phyloP scores from a whole-genome alignment of 2,888 invertebrate species.

The Drosophila neotestacea region DNA sequence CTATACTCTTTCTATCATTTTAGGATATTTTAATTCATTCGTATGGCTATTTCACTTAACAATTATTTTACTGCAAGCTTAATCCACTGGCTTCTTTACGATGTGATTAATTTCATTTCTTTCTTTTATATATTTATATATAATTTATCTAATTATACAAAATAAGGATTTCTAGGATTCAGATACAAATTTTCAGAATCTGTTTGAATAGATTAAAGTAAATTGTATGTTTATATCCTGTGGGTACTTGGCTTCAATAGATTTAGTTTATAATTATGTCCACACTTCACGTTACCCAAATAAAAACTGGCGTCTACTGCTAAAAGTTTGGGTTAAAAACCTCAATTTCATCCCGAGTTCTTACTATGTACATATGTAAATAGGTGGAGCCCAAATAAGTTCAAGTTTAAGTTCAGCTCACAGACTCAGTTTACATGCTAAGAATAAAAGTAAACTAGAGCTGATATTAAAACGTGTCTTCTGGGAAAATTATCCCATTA shows the following conservation, averaged over 20 bases:
- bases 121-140: not conserved
- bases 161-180: no score
- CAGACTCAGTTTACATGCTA: slow-evolving; percentile 1
- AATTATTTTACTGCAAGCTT: not conserved
- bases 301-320: slow-evolving; percentile 23
- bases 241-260: not conserved
- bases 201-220: not conserved
- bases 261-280: slow-evolving; percentile 7
- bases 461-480: slow-evolving; percentile 28
- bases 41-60: slow-evolving; percentile 7
- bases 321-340: slow-evolving; percentile 38
- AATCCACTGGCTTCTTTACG: no score
- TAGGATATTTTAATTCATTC: not conserved
- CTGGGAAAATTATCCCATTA: slow-evolving; percentile 50
- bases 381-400: slow-evolving; percentile 26
- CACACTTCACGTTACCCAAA: slow-evolving; percentile 12
- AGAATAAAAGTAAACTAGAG: slow-evolving; percentile 18
- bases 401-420: slow-evolving; percentile 47
- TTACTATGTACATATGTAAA: slow-evolving; percentile 5
- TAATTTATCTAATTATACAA: not conserved
- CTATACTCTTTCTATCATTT: not conserved
- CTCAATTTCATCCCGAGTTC: slow-evolving; percentile 4
- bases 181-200: not conserved
- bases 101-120: no score
- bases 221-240: not conserved